Conservation (phyloP, 2,888 invertebrate species). For the Eristalis pertinax region DNA sequence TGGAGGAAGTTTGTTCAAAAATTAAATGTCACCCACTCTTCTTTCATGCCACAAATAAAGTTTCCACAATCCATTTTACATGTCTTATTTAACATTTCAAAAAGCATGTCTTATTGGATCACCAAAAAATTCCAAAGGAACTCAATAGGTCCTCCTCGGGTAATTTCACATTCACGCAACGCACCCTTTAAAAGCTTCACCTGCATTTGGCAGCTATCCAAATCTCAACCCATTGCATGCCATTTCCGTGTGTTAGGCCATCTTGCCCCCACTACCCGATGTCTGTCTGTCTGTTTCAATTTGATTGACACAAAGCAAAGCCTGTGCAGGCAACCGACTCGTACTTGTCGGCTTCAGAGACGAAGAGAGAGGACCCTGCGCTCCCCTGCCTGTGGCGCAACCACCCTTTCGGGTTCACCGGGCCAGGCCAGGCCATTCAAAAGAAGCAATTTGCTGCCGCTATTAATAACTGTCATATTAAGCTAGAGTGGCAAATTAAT, state of each 20-base stretch:
- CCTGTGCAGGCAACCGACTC: constrained; percentile 46
- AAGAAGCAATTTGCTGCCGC: constrained; percentile 57
- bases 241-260: background rate
- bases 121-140: no score
- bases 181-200: constrained; percentile 28
- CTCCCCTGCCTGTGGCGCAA: background rate
- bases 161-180: constrained; percentile 34
- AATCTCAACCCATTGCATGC: constrained; percentile 17
- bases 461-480: constrained; percentile 70
- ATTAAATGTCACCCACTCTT: no score
- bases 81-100: no score
- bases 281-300: constrained; percentile 20
- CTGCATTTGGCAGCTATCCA: constrained; percentile 36
- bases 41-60: no score
- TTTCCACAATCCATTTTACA: no score
- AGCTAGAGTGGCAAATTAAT: constrained; percentile 64
- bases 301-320: constrained; percentile 59
- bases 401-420: constrained; percentile 30
- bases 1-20: no score
- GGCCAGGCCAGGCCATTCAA: background rate
- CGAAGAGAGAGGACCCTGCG: no score
- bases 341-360: no score
- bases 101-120: no score
- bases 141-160: no score
- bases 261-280: background rate